Evolutionary conservation across 2,113 vertebrate genomes (phyloP).

Genomic region (Trematocara unimaculatum): DNA sequence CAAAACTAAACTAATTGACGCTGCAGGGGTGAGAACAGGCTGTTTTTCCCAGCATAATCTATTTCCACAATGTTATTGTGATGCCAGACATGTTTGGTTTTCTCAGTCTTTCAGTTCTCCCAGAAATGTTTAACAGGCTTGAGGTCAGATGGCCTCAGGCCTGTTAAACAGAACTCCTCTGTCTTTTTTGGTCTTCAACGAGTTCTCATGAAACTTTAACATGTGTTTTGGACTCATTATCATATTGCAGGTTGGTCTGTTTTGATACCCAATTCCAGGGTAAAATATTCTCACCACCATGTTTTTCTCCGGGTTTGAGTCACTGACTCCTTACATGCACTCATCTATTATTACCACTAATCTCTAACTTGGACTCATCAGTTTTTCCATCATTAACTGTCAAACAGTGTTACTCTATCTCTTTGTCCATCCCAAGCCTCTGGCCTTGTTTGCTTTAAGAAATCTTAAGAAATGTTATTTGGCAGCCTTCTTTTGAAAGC

Average conservation of each 20-base stretch:
- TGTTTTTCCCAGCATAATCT: neutral
- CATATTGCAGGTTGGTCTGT: neutral
- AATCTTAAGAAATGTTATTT: neutral
- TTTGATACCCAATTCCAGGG: neutral
- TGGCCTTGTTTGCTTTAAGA: neutral
- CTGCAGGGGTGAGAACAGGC: neutral
- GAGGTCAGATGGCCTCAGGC: neutral
- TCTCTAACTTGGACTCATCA: neutral
- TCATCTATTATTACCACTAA: neutral
- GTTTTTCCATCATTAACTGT: neutral
- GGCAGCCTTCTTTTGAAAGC: neutral
- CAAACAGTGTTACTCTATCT: neutral
- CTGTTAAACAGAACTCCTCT: neutral
- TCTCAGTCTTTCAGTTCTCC: neutral
- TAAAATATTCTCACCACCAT: neutral
- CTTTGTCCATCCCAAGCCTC: neutral
- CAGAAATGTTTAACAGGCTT: neutral
- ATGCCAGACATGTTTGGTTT: neutral
- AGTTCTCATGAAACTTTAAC: neutral
- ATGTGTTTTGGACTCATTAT: neutral
- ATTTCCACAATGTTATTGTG: neutral
- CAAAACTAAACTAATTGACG: neutral
- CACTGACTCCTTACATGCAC: neutral
- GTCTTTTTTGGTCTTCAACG: neutral
- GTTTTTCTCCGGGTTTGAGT: fast-evolving